Evolutionary conservation across 2,888 invertebrate species (phyloP).

Genomic region (Noctua comes): DNA sequence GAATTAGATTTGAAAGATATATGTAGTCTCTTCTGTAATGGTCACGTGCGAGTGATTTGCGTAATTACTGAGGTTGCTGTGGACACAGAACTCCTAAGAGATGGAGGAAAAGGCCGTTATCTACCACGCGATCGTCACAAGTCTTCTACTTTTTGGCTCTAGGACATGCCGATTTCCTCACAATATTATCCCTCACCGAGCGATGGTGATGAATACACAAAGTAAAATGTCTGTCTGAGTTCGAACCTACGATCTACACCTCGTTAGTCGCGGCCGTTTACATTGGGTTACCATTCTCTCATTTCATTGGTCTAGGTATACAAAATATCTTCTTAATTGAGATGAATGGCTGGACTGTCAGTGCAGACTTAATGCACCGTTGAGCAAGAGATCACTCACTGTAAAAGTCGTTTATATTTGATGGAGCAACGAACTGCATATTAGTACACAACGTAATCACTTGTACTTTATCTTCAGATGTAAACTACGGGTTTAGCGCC

Average conservation of each 20-base stretch:
- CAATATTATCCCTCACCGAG: background rate
- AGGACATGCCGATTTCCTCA: background rate
- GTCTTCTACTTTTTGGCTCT: background rate
- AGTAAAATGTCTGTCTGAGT: background rate
- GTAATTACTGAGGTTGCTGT: background rate
- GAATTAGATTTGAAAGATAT: background rate
- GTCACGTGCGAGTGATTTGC: background rate
- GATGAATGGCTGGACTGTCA: conserved; percentile 18
- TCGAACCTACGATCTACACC: background rate
- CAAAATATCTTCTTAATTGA: conserved; percentile 4
- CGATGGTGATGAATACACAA: background rate
- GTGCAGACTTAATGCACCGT: conserved; percentile 4
- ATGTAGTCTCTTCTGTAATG: background rate
- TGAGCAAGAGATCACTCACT: conserved; percentile 26
- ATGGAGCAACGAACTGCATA: background rate
- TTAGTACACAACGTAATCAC: background rate
- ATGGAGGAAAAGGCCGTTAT: background rate
- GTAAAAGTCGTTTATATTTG: background rate
- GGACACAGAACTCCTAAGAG: background rate
- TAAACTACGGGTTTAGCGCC: background rate
- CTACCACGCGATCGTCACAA: background rate
- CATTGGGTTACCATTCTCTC: background rate
- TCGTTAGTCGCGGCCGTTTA: background rate
- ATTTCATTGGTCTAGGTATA: background rate
- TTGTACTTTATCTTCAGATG: background rate